Base-by-base conservation (phyloP, 2,113 vertebrate species). In the Ammodytes marinus region DNA sequence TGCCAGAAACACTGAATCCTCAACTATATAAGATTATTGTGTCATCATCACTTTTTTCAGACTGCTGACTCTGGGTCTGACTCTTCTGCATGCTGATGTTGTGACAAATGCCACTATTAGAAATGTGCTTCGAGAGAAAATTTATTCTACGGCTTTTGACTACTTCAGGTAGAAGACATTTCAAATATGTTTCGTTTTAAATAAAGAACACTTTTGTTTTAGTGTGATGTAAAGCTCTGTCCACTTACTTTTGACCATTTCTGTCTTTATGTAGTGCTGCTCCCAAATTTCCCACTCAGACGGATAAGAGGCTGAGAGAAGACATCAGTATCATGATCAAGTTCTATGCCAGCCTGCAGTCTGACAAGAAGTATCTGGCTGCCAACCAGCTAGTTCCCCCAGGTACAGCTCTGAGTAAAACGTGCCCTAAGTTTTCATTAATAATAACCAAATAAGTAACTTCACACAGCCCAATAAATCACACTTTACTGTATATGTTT, bases 61-160 rank as follows among this genome's bases (percentile, higher is more conserved):
- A 81, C 91, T 99, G 65, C 82, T 99, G 80, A 98, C 96, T 58
- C 92, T 99, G 4, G 97, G 97, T 2, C 94, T 99, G 77, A 96
- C 96, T 57, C 91, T 99, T n/a, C 93, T 99, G 9, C 98, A 99
- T 39, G 97, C 98, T 13, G 98, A 99, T 65, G 97, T 99, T 39
- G 96, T 99, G 89, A 97, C 96, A 60, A 99, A 98, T 8, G 95
- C 97, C 80, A 99, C 98, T 40, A 96, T 98, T 83, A 96, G 97
- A 82, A 99, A 99, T 0, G 97, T 99, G 64, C 96, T 99, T 46
- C 94, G 98, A 40, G 98, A 99, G 86, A 99, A 99, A 94, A 97
- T 99, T 86, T 99, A 99, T 83, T 99, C 98, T 3, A 97, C 97
- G 0, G 97, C 97, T n/a, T 99, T 99, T 82, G 98, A 99, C 93